Evolutionary conservation across 2,797 vertebrate genomes (phyloP), one percentile per base, ranked within the genome.

Genomic region (Coreius guichenoti): DNA sequence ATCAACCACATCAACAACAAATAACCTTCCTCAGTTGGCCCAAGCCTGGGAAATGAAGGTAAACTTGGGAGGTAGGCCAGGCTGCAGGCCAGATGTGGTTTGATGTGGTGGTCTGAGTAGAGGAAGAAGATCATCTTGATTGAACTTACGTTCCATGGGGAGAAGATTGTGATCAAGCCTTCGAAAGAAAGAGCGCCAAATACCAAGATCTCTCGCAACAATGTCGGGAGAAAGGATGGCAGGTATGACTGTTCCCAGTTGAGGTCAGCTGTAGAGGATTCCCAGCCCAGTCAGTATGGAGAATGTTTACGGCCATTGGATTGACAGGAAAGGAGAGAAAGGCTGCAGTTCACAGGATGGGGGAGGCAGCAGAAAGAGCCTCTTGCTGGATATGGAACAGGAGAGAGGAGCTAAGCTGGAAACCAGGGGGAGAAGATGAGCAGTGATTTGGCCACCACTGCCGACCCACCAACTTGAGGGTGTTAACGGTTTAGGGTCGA

Each of bases 371-470:
- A 1, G 39, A 70, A 70, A n/a, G 5, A 70, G 21, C 68, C 23
- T 43, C 68, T 70, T 70, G 21, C 36, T 43, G 36, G 21, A 21
- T 43, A 70, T 70, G 36, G 5, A 36, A 68, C 29, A 36, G 65
- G 5, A 70, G 33, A 43, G 21, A 69, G 36, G 33, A 39, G 11
- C 19, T 13, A 39, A 77, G 82, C 78, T 87, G 77, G 47, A 84
- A 58, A n/a, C 80, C 85, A 75, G 51, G 39, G 39, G 39, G 69
- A 86, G 87, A 14, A 77, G 83, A 80, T 82, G 75, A 54, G 83
- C 86, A 76, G 72, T 85, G 63, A 65, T 13, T 65, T 31, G 14
- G 63, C 63, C 63, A 8, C 5, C 31, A 33, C 29, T 33, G 29
- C 63, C 16, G 29, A 33, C 29, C 16, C 29, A 8, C 29, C 65